Evolutionary conservation across 2,888 invertebrate genomes (phyloP), one percentile per base, ranked within the genome.

Genomic region (Diabrotica balteata): DNA sequence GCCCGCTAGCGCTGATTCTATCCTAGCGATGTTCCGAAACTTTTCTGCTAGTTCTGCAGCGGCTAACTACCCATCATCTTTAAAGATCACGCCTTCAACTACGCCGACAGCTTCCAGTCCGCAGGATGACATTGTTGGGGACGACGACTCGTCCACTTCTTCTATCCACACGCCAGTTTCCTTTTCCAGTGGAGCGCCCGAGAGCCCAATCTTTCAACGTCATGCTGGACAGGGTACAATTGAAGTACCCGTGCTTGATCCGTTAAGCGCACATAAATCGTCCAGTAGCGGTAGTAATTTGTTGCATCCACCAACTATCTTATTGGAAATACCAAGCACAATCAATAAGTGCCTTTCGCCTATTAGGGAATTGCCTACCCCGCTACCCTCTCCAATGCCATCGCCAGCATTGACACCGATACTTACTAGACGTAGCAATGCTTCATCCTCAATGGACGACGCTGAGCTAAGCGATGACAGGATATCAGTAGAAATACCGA

Each of bases 321-420:
- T 92, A 45, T 86, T 93, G 63, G 93, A 93, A 86, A 91, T 92
- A 75, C 92, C 93, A 51, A 89, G 88, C 81, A 85, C 87, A 78
- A 90, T 90, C 77, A 91, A 90, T 80, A 91, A 91, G 84, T 93
- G 93, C 85, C 87, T 93, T 73, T 93, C 93, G 60, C 93, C 93
- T 0, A 93, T 93, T 73, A 86, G 91, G 73, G 93, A 93, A 83
- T 86, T 93, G 75, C 93, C 93, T 4, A 92, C 92, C 0, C 92
- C 92, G 32, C 84, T 91, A 44, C 92, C 92, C 11, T 92, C 92
- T 6, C 91, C 91, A 7, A 86, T 90, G 62, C 91, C 91, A 10
- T 90, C 90, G 10, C 91, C 91, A 5, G 86, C 90, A 11, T 87
- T 91, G 10, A 91, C 91, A 0, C 92, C 92, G 0, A 85, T 91